These are phyloP conservation scores for Oenanthe melanoleuca DNA, from an alignment of 2,113 vertebrate genomes.

Conservation along the genomic window DNA sequence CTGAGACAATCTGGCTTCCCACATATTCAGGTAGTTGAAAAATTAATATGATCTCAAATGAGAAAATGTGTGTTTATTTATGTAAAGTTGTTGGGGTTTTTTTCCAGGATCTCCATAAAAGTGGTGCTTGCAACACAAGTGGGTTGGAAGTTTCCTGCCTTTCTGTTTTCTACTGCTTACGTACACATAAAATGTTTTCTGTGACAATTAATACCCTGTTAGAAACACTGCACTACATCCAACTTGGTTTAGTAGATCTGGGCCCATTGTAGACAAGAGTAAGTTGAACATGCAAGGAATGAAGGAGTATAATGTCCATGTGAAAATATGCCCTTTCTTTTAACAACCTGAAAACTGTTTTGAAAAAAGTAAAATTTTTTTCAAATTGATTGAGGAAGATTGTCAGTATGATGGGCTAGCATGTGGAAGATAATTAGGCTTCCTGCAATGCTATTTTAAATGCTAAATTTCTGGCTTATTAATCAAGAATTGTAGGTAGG, in stretches of 20 bases:
- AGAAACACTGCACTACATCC: not conserved
- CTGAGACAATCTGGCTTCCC: not conserved
- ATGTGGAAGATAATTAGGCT: conserved; percentile 48
- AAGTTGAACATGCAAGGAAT: not conserved
- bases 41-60: not conserved
- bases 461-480: conserved; percentile 37
- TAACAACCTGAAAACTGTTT: not conserved
- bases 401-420: conserved; percentile 17
- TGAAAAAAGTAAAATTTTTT: not conserved
- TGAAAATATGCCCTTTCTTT: not conserved
- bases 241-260: not conserved
- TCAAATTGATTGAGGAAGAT: not conserved
- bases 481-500: not conserved
- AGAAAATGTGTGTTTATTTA: not conserved
- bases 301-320: not conserved
- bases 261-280: not conserved
- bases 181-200: not conserved
- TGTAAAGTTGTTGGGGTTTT: not conserved
- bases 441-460: conserved; percentile 29
- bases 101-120: not conserved
- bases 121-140: not conserved
- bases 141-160: not conserved
- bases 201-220: not conserved
- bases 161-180: not conserved
- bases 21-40: not conserved